A percentile compares a stretch with the other conserved stretches of the same genome.
These are phyloP conservation scores for Rhaphigaster nebulosa DNA, from an alignment of 2,888 invertebrate species.

Conservation along the genomic window DNA sequence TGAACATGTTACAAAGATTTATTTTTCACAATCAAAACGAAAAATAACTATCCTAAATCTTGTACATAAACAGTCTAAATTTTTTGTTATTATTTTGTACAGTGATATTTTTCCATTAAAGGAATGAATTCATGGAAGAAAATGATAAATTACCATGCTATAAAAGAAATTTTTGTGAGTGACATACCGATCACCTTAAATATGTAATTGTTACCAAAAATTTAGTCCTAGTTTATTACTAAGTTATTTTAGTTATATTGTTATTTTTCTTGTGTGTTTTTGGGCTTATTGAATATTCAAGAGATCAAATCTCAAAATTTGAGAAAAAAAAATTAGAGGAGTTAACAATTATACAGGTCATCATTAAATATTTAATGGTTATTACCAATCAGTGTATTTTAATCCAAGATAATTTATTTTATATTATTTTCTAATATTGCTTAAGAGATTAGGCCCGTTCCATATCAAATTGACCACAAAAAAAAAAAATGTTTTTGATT, in stretches of 20 bases:
- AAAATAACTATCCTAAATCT: background rate
- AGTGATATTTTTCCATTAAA: background rate
- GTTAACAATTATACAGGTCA: too few species aligned
- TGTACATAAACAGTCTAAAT: background rate
- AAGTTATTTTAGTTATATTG: background rate
- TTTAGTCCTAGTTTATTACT: background rate
- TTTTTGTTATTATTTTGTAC: background rate
- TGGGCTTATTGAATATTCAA: background rate
- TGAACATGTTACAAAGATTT: background rate
- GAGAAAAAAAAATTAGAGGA: constrained; percentile 7
- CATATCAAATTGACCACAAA: too few species aligned
- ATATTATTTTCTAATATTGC: too few species aligned
- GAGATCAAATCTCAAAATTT: background rate
- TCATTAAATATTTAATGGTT: background rate
- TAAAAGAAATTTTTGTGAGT: background rate
- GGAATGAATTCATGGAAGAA: background rate
- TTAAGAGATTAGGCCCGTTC: too few species aligned
- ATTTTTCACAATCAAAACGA: background rate
- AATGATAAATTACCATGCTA: background rate
- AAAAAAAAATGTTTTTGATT: too few species aligned
- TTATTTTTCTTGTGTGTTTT: background rate
- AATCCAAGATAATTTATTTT: too few species aligned
- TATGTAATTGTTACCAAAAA: background rate
- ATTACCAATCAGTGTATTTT: too few species aligned
- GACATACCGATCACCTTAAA: background rate